These are phyloP conservation scores for Oenanthe melanoleuca DNA, from an alignment of 2,113 vertebrate species.

Conservation along the genomic window DNA sequence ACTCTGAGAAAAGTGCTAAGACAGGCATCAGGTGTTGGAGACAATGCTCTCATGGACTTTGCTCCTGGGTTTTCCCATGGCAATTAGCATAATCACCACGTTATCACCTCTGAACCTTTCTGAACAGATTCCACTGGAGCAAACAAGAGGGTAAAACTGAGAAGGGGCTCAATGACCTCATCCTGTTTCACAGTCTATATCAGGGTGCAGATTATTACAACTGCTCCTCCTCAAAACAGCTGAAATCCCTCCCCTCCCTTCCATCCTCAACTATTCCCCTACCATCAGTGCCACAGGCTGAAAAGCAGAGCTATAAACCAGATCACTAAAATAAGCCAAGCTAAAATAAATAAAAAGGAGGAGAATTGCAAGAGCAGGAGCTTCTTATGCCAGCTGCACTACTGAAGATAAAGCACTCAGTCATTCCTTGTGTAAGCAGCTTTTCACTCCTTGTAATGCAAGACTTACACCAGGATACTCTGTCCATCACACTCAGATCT, in stretches of 20 bases:
- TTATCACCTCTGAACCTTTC: background rate
- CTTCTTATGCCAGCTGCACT: background rate
- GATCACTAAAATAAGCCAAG: background rate
- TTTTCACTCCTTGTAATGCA: background rate
- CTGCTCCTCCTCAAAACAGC: background rate
- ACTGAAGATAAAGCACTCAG: background rate
- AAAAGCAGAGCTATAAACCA: background rate
- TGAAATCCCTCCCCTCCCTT: background rate
- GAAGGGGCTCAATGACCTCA: background rate
- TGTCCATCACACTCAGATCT: background rate
- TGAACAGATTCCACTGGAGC: background rate
- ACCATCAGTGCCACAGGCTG: background rate
- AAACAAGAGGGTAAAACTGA: background rate
- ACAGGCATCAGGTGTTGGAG: background rate
- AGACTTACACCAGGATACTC: background rate
- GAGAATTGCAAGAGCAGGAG: background rate
- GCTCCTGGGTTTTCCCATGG: background rate
- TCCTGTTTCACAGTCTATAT: background rate
- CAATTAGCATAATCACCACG: background rate
- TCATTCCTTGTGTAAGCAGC: background rate
- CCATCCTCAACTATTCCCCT: background rate
- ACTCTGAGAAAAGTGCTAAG: constrained; percentile 12
- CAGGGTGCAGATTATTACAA: background rate
- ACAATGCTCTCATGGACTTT: background rate
- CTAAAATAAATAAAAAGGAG: background rate